phyloP scores from a whole-genome alignment of 2,113 vertebrate species.

The Mixornis gularis region DNA sequence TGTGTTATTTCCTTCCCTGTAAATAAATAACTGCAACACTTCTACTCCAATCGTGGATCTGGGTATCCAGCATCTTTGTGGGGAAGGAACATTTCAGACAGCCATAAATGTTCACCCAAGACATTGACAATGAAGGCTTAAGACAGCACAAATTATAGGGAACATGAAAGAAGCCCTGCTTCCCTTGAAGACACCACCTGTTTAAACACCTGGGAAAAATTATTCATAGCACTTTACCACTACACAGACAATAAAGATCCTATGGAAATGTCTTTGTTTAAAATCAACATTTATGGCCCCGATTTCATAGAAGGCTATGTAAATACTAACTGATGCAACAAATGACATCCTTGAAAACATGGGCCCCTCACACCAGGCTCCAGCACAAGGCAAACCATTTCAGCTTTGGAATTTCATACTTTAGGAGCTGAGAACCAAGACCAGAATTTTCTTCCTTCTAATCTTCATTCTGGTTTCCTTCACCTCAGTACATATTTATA shows the following conservation, averaged over 20 bases:
- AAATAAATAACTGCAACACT: constrained; percentile 66
- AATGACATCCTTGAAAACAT: neutral
- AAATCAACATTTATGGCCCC: constrained; percentile 21
- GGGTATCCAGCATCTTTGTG: constrained; percentile 42
- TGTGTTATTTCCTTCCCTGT: constrained; percentile 62
- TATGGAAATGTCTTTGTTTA: constrained; percentile 50
- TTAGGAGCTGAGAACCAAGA: neutral
- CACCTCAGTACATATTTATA: neutral
- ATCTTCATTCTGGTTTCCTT: neutral
- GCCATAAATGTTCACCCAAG: constrained; percentile 17
- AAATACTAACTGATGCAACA: constrained; percentile 9
- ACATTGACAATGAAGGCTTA: constrained; percentile 60
- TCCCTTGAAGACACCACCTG: constrained; percentile 49
- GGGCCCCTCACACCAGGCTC: neutral
- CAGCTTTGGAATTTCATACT: neutral
- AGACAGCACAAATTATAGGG: constrained; percentile 59
- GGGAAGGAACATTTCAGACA: constrained; percentile 32
- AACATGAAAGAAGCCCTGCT: constrained; percentile 44
- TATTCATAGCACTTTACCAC: constrained; percentile 42
- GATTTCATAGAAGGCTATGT: neutral
- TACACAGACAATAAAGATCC: constrained; percentile 22
- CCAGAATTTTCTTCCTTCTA: neutral
- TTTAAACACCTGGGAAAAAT: constrained; percentile 48
- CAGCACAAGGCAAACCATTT: neutral
- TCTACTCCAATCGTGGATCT: neutral